phyloP scores from a whole-genome alignment of 2,888 invertebrate species.

The Kryphioiulus occultus region DNA sequence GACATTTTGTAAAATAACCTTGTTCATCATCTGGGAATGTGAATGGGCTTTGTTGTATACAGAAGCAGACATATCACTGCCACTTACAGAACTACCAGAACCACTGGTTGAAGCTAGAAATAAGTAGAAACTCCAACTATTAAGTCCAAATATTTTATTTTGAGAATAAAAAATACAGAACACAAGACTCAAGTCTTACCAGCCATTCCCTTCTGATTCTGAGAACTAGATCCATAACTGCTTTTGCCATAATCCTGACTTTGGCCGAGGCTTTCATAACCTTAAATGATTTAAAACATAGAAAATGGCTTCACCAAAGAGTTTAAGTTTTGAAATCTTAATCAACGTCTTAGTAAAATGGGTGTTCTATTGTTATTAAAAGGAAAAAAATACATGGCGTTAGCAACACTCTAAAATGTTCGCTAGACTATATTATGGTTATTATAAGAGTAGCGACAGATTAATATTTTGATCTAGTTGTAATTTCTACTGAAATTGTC shows the following conservation, averaged over 20 bases:
- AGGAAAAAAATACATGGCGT: too few species aligned
- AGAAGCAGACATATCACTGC: constrained; percentile 77
- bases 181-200: constrained; percentile 55
- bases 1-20: background rate
- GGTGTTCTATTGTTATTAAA: too few species aligned
- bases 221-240: constrained; percentile 64
- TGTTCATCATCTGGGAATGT: constrained; percentile 63
- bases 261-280: constrained; percentile 69
- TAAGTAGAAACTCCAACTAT: background rate
- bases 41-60: constrained; percentile 90
- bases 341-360: too few species aligned
- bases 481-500: too few species aligned
- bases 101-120: constrained; percentile 42
- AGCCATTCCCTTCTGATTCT: constrained; percentile 65
- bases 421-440: too few species aligned
- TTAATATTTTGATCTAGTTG: too few species aligned
- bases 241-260: constrained; percentile 67
- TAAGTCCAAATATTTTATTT: background rate
- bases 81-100: constrained; percentile 57
- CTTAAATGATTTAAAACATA: constrained; percentile 67
- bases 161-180: background rate
- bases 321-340: too few species aligned
- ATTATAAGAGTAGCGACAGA: too few species aligned
- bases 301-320: background rate
- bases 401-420: too few species aligned